These are phyloP conservation scores for Sebastes matsubarae DNA, from an alignment of 2,797 vertebrate species.

Conservation along the genomic window DNA sequence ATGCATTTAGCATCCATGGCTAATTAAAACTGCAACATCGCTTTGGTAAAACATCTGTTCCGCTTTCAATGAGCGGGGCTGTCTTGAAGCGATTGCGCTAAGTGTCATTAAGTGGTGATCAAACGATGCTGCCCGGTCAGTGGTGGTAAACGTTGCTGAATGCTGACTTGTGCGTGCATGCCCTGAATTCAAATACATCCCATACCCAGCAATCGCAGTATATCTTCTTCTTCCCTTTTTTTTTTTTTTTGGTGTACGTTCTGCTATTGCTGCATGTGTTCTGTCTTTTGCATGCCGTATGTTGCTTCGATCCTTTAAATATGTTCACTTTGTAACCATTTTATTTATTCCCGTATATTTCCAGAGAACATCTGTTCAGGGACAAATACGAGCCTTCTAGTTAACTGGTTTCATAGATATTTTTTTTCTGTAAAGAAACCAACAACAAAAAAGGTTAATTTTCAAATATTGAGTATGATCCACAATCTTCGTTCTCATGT, in stretches of 20 bases:
- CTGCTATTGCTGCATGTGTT: neutral
- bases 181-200: slow-evolving; percentile 35
- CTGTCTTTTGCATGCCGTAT: neutral
- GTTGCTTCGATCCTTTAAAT: neutral
- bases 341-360: neutral
- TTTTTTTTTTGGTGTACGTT: neutral
- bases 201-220: neutral
- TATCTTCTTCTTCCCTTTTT: neutral
- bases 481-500: neutral
- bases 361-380: neutral
- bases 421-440: neutral
- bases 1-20: slow-evolving; percentile 76
- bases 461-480: neutral
- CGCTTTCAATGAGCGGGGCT: slow-evolving; percentile 73
- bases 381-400: neutral
- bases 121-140: slow-evolving; percentile 71
- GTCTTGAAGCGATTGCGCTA: slow-evolving; percentile 74
- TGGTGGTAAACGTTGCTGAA: slow-evolving; percentile 60
- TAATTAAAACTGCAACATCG: slow-evolving; percentile 79
- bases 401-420: neutral
- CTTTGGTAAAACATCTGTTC: slow-evolving; percentile 83
- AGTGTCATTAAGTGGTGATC: slow-evolving; percentile 81
- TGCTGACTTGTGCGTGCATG: slow-evolving; percentile 35
- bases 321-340: neutral
- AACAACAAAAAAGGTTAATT: neutral